Conservation (phyloP, 2,797 vertebrate species). For the Erithacus rubecula region DNA sequence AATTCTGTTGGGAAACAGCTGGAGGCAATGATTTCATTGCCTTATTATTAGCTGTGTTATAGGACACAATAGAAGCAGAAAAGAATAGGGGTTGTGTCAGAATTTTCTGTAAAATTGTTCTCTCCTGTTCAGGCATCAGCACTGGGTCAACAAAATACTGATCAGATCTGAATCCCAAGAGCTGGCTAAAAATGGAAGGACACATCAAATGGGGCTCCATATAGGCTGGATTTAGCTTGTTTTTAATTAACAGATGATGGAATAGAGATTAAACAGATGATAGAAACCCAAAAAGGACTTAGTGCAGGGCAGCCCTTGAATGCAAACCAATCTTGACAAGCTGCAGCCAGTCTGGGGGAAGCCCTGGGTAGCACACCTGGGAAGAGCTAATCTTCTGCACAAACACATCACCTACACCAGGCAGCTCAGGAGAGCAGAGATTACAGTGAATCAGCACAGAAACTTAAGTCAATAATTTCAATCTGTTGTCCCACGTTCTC, state of each 20-base stretch:
- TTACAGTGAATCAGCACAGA: neutral
- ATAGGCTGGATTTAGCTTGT: neutral
- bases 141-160: constrained; percentile 13
- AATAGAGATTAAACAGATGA: neutral
- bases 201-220: neutral
- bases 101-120: constrained; percentile 30
- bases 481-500: neutral
- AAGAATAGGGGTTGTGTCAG: constrained; percentile 52
- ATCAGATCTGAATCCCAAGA: constrained; percentile 1
- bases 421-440: neutral
- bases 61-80: constrained; percentile 54
- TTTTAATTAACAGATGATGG: constrained; percentile 3
- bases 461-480: neutral
- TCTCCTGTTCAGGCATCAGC: constrained; percentile 3
- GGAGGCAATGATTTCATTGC: constrained; percentile 63
- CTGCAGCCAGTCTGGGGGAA: neutral
- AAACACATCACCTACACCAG: neutral
- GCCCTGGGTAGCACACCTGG: neutral
- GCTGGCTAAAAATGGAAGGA: constrained; percentile 33
- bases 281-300: neutral
- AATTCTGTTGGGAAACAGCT: constrained; percentile 56
- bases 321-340: neutral
- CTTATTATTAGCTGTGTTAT: constrained; percentile 50
- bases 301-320: neutral
- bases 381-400: neutral